Evolutionary conservation across 1,140 invertebrate genomes (phyloP).

Genomic region (Oscheius sp.): DNA sequence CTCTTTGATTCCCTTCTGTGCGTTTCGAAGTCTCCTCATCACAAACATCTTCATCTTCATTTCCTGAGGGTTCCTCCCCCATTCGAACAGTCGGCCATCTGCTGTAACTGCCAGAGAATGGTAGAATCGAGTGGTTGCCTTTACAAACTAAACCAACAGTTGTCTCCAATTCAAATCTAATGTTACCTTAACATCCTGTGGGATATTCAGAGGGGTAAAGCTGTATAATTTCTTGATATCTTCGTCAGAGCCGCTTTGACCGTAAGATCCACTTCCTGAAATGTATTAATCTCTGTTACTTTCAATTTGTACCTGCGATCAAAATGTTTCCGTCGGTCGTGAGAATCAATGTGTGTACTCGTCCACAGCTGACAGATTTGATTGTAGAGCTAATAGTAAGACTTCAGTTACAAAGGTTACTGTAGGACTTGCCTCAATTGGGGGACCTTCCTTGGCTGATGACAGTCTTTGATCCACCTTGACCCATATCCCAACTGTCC

Average conservation of each 20-base stretch:
- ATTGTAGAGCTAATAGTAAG: background rate
- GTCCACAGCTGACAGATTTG: slow-evolving; percentile 12
- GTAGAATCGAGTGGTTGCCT: slow-evolving; percentile 22
- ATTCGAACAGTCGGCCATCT: slow-evolving; percentile 29
- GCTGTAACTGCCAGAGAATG: slow-evolving; percentile 26
- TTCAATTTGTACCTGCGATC: background rate
- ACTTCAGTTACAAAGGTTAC: background rate
- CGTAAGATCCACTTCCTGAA: slow-evolving; percentile 26
- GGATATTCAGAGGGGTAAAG: slow-evolving; percentile 10
- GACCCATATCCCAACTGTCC: slow-evolving; percentile 45
- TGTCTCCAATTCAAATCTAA: background rate
- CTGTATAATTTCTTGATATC: slow-evolving; percentile 20
- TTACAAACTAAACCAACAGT: background rate
- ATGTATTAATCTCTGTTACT: background rate
- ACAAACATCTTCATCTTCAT: slow-evolving; percentile 40
- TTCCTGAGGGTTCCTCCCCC: slow-evolving; percentile 35
- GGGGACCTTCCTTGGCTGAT: slow-evolving; percentile 19
- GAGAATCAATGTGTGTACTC: slow-evolving; percentile 30
- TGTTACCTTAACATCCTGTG: background rate
- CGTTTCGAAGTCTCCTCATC: slow-evolving; percentile 20
- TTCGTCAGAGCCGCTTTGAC: slow-evolving; percentile 25
- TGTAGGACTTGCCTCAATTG: slow-evolving; percentile 9
- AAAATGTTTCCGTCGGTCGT: slow-evolving; percentile 16
- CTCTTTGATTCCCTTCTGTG: background rate
- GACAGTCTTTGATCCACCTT: background rate